These are phyloP conservation scores for Leucania comma DNA, from an alignment of 2,888 invertebrate genomes.

Conservation along the genomic window DNA sequence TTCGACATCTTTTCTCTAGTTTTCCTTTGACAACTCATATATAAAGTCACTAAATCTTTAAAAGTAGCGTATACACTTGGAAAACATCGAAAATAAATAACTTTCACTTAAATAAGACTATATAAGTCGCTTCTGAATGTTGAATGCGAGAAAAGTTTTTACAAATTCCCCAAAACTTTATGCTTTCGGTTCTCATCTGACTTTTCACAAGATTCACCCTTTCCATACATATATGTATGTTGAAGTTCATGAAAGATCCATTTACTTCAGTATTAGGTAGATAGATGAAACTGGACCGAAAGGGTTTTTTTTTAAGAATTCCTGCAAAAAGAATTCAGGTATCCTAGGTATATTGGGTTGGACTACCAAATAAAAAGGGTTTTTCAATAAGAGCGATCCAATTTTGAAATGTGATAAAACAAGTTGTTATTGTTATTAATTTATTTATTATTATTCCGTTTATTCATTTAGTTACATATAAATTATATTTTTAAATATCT, in stretches of 20 bases:
- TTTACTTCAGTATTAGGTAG: background rate
- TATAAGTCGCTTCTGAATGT: slow-evolving; percentile 22
- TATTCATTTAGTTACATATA: no score
- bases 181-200: slow-evolving; percentile 11
- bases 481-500: no score
- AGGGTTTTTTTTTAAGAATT: background rate
- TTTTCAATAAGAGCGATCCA: no score
- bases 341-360: no score
- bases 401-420: no score
- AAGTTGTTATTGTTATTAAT: no score
- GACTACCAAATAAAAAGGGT: no score
- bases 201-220: slow-evolving; percentile 14
- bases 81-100: background rate
- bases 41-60: background rate
- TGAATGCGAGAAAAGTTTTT: slow-evolving; percentile 23
- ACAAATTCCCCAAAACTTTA: slow-evolving; percentile 34
- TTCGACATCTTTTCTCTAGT: background rate
- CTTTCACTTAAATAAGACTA: background rate
- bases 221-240: background rate
- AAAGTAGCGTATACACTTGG: background rate
- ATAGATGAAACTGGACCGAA: background rate
- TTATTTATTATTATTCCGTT: no score
- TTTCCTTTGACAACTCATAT: background rate
- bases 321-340: no score
- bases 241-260: slow-evolving; percentile 9